phyloP scores from a whole-genome alignment of 1,140 invertebrate genomes.

The Meteorus sp. region DNA sequence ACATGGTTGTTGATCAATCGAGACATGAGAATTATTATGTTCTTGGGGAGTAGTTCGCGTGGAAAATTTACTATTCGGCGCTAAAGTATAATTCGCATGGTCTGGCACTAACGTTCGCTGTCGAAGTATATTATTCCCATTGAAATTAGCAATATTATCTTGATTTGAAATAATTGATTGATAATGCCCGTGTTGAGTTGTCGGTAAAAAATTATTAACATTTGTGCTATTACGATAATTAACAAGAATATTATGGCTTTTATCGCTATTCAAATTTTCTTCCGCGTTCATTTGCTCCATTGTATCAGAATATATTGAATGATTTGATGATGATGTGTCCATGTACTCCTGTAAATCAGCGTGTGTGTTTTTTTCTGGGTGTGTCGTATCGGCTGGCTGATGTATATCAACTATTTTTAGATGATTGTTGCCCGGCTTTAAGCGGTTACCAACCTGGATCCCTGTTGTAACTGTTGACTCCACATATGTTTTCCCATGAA shows the following conservation, averaged over 20 bases:
- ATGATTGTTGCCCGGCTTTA: constrained; percentile 52
- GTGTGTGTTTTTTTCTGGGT: constrained; percentile 55
- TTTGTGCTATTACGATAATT: constrained; percentile 35
- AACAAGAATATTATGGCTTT: constrained; percentile 37
- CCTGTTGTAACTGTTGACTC: constrained; percentile 57
- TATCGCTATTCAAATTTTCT: constrained; percentile 32
- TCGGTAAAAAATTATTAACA: constrained; percentile 30
- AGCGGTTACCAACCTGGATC: constrained; percentile 58
- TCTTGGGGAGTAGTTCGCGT: background rate
- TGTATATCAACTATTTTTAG: constrained; percentile 56
- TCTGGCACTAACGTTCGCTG: constrained; percentile 47
- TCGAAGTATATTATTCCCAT: constrained; percentile 40
- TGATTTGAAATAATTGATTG: constrained; percentile 46
- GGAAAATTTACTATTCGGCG: constrained; percentile 1
- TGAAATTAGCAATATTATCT: constrained; percentile 39
- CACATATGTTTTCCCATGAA: constrained; percentile 58
- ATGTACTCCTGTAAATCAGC: constrained; percentile 52
- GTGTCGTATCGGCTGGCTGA: constrained; percentile 58
- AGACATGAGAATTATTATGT: background rate
- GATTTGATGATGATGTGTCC: constrained; percentile 54
- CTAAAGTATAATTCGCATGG: constrained; percentile 33
- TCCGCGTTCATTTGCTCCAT: constrained; percentile 32
- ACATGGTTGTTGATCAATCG: background rate
- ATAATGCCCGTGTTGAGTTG: constrained; percentile 40
- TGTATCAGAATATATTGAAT: constrained; percentile 52